A percentile compares a stretch with the other conserved stretches of the same genome.
Evolutionary conservation across 2,888 invertebrate genomes (phyloP).

Genomic region (Athripsodes cinereus): DNA sequence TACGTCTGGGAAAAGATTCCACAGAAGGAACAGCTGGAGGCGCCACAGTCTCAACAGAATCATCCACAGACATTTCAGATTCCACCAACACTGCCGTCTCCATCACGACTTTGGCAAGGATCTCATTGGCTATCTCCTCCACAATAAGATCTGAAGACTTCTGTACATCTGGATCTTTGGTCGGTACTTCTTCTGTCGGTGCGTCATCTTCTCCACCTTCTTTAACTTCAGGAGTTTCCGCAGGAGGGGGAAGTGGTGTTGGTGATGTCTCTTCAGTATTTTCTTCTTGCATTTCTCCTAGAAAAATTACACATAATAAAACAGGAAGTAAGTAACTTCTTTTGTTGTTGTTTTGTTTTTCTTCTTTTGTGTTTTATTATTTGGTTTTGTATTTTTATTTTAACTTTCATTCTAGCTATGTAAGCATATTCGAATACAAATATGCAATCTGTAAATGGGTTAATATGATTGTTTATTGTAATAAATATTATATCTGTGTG

Average conservation of each 20-base stretch:
- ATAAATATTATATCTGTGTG: neutral
- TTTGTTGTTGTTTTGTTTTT: no score
- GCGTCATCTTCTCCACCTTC: conserved; percentile 31
- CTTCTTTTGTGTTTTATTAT: no score
- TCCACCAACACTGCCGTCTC: conserved; percentile 32
- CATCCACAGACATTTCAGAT: conserved; percentile 6
- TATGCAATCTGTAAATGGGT: no score
- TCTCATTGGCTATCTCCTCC: conserved; percentile 25
- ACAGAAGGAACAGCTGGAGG: conserved; percentile 26
- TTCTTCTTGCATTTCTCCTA: no score
- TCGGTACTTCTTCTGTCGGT: conserved; percentile 17
- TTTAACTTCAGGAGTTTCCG: conserved; percentile 32
- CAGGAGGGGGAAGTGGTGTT: no score
- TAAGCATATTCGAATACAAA: no score
- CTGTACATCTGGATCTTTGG: conserved; percentile 26
- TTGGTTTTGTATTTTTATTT: no score
- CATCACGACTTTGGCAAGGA: neutral
- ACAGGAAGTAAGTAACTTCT: no score
- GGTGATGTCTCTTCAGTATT: no score
- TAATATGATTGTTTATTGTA: no score
- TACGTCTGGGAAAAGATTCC: conserved; percentile 41
- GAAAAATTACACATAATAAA: no score
- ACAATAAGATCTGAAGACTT: conserved; percentile 31
- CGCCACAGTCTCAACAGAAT: conserved; percentile 13
- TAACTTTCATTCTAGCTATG: no score